Evolutionary conservation across 2,888 invertebrate genomes (phyloP), one percentile per base, ranked within the genome.

Genomic region (Heliconius sara): DNA sequence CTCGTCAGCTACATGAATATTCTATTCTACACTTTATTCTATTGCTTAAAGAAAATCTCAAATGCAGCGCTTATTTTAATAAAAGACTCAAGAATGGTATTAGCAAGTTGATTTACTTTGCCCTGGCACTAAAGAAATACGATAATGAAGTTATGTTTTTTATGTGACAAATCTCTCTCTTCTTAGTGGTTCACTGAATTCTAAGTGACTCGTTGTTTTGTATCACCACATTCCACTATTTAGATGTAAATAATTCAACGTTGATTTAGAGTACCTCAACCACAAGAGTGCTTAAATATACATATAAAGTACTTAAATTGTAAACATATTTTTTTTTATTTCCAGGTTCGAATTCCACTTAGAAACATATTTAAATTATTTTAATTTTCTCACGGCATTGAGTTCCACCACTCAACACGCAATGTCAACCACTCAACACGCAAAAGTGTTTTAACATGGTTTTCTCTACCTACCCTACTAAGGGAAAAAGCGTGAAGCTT

Each of bases 1-100:
- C 82, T 83, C 83, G 82, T 81, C 80, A 80, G 80, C 68, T 79
- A 80, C 82, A 82, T 83, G 84, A 83, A 84, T 83, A 84, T 84
- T 84, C 83, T 82, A 73, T 34, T 43, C 68, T 16, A 70, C 68
- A 70, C 43, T 70, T 70, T 43, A 70, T 43, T 25, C 74, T 66
- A 74, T 78, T 43, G 57, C 78, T 78, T 57, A 57, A 27, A 73
- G 73, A 78, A 68, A 78, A 78, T 78, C 78, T 73, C 39, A 57
- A 78, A 78, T 73, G 47, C 73, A 57, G n/a, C 57, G 52, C 66
- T 66, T 66, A 67, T 43, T 66, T 78, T 66, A 65, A 78, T 78
- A 78, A 73, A 78, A 30, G 67, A 67, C 65, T 25, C 39, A 43
- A 75, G 73, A 60, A 73, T 73, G 13, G 57, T 34, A 73, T 73